A percentile compares a stretch with the other conserved stretches of the same genome.
Conservation (phyloP, 2,797 vertebrate genomes). For the Denticeps clupeoides region DNA sequence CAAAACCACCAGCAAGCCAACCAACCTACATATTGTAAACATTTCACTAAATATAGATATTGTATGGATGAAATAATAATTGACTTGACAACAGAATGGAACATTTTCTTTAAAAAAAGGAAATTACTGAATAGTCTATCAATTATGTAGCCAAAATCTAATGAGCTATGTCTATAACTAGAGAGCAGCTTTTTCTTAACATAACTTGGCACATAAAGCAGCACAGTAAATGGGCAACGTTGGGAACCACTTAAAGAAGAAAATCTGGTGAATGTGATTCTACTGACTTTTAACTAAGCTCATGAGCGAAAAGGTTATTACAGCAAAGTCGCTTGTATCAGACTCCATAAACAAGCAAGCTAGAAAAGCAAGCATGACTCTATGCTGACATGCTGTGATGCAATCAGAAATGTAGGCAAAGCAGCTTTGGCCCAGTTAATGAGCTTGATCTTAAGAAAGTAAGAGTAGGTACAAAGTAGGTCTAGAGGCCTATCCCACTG, state of each 20-base stretch:
- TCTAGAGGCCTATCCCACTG: neutral
- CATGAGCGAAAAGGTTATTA: conserved; percentile 2
- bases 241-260: conserved; percentile 3
- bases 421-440: neutral
- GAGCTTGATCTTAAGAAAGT: conserved; percentile 6
- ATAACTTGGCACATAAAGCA: neutral
- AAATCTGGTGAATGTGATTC: conserved; percentile 19
- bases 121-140: no score
- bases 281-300: conserved; percentile 18
- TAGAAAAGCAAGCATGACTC: neutral
- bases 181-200: no score
- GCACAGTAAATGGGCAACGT: neutral
- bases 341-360: neutral
- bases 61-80: no score
- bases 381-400: neutral
- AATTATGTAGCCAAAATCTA: no score
- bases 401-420: conserved; percentile 8
- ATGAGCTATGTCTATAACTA: no score
- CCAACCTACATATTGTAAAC: no score
- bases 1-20: no score
- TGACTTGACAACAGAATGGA: no score
- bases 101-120: no score
- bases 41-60: no score
- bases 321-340: conserved; percentile 8
- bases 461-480: neutral